Percentiles rank a stretch among this genome's conserved stretches.
Evolutionary conservation across 2,113 vertebrate species (phyloP).

Genomic region (Pseudolaguvia tuberculata): DNA sequence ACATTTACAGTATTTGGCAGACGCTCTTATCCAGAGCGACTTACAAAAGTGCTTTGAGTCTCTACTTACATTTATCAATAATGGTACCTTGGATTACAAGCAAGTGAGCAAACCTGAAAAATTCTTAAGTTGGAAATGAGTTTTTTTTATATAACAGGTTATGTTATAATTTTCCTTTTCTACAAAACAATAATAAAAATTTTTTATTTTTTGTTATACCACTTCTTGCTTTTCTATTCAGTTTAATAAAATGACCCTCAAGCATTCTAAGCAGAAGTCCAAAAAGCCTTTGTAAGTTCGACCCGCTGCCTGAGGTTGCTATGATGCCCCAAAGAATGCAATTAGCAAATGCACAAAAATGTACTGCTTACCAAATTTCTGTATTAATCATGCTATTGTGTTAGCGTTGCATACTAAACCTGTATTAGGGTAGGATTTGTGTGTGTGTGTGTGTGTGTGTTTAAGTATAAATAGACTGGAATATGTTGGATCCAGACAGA

Average conservation of each 20-base stretch:
- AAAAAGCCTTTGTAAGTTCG: not conserved
- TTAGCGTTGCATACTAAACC: conserved; percentile 14
- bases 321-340: conserved; percentile 36
- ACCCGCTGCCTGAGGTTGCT: conserved; percentile 26
- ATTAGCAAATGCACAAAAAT: conserved; percentile 31
- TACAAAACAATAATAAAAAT: too few relatives aligned
- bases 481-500: conserved; percentile 2
- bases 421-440: conserved; percentile 35
- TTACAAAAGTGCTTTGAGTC: too few relatives aligned
- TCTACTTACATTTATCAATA: too few relatives aligned
- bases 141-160: not conserved
- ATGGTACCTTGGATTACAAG: too few relatives aligned
- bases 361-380: not conserved
- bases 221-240: too few relatives aligned
- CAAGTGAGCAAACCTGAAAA: too few relatives aligned
- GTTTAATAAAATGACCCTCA: not conserved
- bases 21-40: too few relatives aligned
- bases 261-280: not conserved
- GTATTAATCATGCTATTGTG: conserved; percentile 17
- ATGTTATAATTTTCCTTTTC: too few relatives aligned
- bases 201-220: not conserved
- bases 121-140: too few relatives aligned
- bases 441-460: conserved; percentile 26
- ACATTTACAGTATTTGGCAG: too few relatives aligned
- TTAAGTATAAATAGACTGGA: conserved; percentile 37